Conservation (phyloP, 1,140 invertebrate genomes). For the Apis florea region DNA sequence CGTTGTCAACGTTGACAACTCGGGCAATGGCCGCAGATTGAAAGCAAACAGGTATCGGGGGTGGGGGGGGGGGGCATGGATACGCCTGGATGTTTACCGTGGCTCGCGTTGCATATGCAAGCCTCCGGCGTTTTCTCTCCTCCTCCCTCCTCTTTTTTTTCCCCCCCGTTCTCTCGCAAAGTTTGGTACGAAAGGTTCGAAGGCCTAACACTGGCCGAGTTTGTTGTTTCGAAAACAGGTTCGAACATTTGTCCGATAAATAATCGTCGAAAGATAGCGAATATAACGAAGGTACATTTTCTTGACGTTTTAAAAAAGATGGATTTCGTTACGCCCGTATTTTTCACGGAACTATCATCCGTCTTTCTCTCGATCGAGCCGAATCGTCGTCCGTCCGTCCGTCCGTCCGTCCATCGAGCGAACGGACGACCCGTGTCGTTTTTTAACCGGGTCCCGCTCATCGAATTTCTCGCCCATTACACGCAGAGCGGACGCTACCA, state of each 20-base stretch:
- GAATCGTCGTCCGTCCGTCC: too few species aligned
- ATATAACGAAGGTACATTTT: too few species aligned
- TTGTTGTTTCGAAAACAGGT: too few species aligned
- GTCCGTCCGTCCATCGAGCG: constrained; percentile 28
- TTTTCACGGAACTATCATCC: constrained; percentile 10
- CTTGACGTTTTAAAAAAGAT: constrained; percentile 21
- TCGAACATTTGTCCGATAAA: too few species aligned
- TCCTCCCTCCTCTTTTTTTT: not conserved
- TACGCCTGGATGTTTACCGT: constrained; percentile 55
- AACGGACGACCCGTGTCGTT: too few species aligned
- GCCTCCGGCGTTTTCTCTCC: too few species aligned
- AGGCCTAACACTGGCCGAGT: too few species aligned
- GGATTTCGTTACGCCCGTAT: constrained; percentile 41
- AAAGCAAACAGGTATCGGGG: constrained; percentile 61
- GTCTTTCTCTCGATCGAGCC: constrained; percentile 17
- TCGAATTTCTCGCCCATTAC: constrained; percentile 36
- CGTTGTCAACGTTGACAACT: not conserved
- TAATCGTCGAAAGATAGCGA: too few species aligned
- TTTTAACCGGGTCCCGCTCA: not conserved
- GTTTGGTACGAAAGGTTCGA: too few species aligned
- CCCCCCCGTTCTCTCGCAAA: too few species aligned
- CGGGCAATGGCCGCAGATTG: constrained; percentile 56
- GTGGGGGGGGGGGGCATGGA: too few species aligned
- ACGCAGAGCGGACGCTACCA: not conserved
- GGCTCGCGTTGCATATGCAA: constrained; percentile 37